These are phyloP conservation scores for Periphyllus acericola DNA, from an alignment of 2,888 invertebrate genomes.

Conservation along the genomic window DNA sequence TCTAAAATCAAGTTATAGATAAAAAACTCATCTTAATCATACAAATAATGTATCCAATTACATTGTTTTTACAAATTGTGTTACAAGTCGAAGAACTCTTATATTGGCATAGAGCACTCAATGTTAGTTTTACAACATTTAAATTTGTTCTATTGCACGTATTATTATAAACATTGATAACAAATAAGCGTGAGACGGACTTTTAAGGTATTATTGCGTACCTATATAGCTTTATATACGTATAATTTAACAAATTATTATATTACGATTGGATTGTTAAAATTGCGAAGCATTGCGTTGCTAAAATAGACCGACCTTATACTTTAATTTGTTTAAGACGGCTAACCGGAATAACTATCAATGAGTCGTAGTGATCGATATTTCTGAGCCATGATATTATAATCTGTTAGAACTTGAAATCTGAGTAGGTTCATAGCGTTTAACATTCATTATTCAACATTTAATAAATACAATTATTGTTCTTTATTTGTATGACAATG, in stretches of 20 bases:
- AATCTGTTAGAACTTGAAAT: neutral
- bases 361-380: neutral
- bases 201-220: too few relatives aligned
- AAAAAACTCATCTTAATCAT: too few relatives aligned
- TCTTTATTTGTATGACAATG: neutral
- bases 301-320: neutral
- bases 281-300: neutral
- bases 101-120: neutral
- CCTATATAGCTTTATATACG: neutral
- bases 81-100: too few relatives aligned
- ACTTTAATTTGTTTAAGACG: neutral
- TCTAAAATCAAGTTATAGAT: too few relatives aligned
- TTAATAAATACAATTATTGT: neutral
- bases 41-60: too few relatives aligned
- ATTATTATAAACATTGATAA: too few relatives aligned
- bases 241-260: neutral
- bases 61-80: too few relatives aligned
- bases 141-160: neutral
- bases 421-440: neutral
- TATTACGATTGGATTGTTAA: neutral
- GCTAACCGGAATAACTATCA: neutral
- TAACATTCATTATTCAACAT: neutral
- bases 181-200: too few relatives aligned
- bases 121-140: neutral
- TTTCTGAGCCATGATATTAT: neutral